A percentile compares a stretch with the other conserved stretches of the same genome.
Evolutionary conservation across 2,888 invertebrate species (phyloP).

Genomic region (Druceiella hillmani): DNA sequence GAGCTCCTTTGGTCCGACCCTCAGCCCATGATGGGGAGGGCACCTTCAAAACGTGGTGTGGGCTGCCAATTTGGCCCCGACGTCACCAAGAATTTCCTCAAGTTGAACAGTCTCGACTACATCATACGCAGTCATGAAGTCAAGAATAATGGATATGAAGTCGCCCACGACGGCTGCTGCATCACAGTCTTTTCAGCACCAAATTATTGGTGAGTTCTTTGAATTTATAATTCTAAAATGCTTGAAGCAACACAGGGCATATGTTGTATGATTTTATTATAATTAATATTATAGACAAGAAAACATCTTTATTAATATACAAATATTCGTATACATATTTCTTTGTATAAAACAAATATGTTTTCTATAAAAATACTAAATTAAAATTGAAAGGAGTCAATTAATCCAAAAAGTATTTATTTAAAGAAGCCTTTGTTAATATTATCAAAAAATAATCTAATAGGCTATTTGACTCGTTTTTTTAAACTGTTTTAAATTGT

Average conservation of each 20-base stretch:
- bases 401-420: too few relatives aligned
- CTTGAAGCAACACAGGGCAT: background rate
- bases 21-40: slow-evolving; percentile 80
- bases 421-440: too few relatives aligned
- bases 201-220: slow-evolving; percentile 84
- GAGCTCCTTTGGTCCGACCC: slow-evolving; percentile 99
- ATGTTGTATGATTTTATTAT: background rate
- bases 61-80: slow-evolving; percentile 99
- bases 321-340: too few relatives aligned
- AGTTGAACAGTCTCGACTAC: slow-evolving; percentile 84
- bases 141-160: slow-evolving; percentile 93
- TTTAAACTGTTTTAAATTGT: too few relatives aligned
- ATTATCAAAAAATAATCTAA: too few relatives aligned
- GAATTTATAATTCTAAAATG: background rate
- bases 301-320: too few relatives aligned
- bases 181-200: slow-evolving; percentile 99
- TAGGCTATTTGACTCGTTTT: too few relatives aligned
- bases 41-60: slow-evolving; percentile 94
- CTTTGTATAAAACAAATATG: too few relatives aligned
- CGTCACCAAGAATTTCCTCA: slow-evolving; percentile 82
- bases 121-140: slow-evolving; percentile 97
- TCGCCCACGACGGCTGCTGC: slow-evolving; percentile 91
- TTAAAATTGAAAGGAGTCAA: too few relatives aligned
- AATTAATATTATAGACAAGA: too few relatives aligned
- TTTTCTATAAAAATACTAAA: too few relatives aligned